These are phyloP conservation scores for Silurus meridionalis DNA, from an alignment of 2,113 vertebrate species.

Conservation along the genomic window DNA sequence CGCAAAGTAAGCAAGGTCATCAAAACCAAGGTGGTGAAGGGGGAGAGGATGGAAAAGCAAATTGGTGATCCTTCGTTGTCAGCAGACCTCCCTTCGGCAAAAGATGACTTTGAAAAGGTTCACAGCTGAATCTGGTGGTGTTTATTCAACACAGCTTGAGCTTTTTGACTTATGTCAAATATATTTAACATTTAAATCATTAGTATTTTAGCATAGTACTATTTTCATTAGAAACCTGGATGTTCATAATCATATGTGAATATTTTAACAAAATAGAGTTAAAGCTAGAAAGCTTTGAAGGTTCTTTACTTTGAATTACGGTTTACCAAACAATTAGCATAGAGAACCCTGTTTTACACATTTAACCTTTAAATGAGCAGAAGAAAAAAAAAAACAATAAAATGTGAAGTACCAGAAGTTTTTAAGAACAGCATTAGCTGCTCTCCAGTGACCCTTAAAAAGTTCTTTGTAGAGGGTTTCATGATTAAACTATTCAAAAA, in stretches of 20 bases:
- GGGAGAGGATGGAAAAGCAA: slow-evolving; percentile 87
- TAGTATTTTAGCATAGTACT: neutral
- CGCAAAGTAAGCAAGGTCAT: slow-evolving; percentile 94
- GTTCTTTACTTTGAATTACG: neutral
- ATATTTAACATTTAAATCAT: neutral
- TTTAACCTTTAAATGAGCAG: neutral
- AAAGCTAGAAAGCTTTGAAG: neutral
- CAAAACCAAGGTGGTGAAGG: slow-evolving; percentile 87
- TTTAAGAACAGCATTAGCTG: neutral
- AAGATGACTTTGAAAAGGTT: slow-evolving; percentile 97
- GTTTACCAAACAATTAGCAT: no score
- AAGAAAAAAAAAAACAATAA: neutral
- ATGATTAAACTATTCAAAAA: neutral
- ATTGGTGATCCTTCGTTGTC: slow-evolving; percentile 84
- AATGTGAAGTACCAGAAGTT: neutral
- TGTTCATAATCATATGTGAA: neutral
- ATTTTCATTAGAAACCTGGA: neutral
- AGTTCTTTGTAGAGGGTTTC: neutral
- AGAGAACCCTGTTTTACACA: neutral
- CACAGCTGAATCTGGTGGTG: slow-evolving; percentile 17
- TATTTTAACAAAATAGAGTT: neutral
- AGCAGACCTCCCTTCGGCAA: slow-evolving; percentile 88
- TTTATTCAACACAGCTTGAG: neutral
- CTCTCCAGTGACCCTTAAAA: neutral
- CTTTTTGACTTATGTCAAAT: no score